Evolutionary conservation across 2,113 vertebrate genomes (phyloP).

Genomic region (Eonycteris spelaea): DNA sequence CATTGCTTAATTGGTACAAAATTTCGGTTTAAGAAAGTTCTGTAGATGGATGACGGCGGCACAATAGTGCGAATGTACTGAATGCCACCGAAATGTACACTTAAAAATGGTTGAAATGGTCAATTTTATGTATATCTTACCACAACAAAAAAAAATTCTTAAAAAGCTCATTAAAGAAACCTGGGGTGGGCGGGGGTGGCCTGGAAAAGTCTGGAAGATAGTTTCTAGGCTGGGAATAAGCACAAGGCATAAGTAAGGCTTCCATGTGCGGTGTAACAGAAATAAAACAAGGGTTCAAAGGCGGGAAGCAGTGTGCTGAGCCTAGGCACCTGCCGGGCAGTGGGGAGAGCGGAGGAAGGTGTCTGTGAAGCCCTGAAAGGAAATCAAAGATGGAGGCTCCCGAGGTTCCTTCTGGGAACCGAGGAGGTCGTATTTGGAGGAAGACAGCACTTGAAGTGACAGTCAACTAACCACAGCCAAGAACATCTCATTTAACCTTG

Average conservation of each 20-base stretch:
- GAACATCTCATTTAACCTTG: background rate
- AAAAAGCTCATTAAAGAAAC: background rate
- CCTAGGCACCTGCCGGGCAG: background rate
- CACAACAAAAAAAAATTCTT: background rate
- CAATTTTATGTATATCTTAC: background rate
- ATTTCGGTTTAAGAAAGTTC: background rate
- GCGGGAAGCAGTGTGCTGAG: background rate
- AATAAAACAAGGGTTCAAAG: background rate
- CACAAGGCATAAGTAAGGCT: background rate
- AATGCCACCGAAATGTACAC: background rate
- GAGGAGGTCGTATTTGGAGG: background rate
- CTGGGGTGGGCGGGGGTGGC: too few species aligned
- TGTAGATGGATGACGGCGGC: background rate
- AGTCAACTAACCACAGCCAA: background rate
- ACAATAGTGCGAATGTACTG: background rate
- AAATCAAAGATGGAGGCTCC: background rate
- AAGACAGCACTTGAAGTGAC: background rate
- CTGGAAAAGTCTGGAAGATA: background rate
- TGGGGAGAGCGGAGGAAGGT: background rate
- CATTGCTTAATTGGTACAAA: background rate
- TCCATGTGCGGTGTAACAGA: too few species aligned
- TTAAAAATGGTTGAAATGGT: background rate
- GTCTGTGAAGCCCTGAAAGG: background rate
- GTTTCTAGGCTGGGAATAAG: background rate
- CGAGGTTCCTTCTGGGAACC: background rate